Percentiles rank a stretch among this genome's conserved stretches.
Evolutionary conservation across 2,888 invertebrate genomes (phyloP).

Genomic region (Parnassius glacialis): DNA sequence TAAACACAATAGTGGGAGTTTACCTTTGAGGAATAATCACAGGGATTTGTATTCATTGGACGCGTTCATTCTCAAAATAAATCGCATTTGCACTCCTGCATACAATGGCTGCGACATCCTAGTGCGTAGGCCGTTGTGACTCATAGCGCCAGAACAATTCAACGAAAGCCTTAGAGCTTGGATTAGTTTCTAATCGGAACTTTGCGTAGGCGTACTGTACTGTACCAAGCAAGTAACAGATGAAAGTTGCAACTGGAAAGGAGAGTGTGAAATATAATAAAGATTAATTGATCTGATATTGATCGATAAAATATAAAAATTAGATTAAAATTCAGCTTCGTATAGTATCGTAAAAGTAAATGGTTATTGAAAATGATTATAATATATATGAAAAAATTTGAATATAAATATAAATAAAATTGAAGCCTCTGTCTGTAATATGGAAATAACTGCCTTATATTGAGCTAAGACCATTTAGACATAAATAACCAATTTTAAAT

Average conservation of each 20-base stretch:
- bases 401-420: too few relatives aligned
- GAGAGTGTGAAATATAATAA: not conserved
- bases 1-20: slow-evolving; percentile 19
- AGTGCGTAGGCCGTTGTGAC: slow-evolving; percentile 38
- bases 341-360: too few relatives aligned
- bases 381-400: too few relatives aligned
- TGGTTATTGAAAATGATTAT: too few relatives aligned
- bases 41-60: slow-evolving; percentile 36
- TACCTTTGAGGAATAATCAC: slow-evolving; percentile 19
- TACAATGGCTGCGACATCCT: slow-evolving; percentile 42
- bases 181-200: slow-evolving; percentile 14
- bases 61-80: slow-evolving; percentile 44
- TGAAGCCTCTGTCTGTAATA: too few relatives aligned
- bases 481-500: too few relatives aligned
- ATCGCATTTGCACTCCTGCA: slow-evolving; percentile 38
- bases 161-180: slow-evolving; percentile 9
- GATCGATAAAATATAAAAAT: too few relatives aligned
- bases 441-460: too few relatives aligned
- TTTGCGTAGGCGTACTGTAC: slow-evolving; percentile 17
- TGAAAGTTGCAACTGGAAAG: slow-evolving; percentile 16
- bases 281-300: too few relatives aligned
- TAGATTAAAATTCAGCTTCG: too few relatives aligned
- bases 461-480: too few relatives aligned
- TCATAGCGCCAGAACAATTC: slow-evolving; percentile 29
- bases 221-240: slow-evolving; percentile 8